Percentiles rank a stretch among this genome's conserved stretches.
phyloP scores from a whole-genome alignment of 2,113 vertebrate genomes.

The Percina caprodes region DNA sequence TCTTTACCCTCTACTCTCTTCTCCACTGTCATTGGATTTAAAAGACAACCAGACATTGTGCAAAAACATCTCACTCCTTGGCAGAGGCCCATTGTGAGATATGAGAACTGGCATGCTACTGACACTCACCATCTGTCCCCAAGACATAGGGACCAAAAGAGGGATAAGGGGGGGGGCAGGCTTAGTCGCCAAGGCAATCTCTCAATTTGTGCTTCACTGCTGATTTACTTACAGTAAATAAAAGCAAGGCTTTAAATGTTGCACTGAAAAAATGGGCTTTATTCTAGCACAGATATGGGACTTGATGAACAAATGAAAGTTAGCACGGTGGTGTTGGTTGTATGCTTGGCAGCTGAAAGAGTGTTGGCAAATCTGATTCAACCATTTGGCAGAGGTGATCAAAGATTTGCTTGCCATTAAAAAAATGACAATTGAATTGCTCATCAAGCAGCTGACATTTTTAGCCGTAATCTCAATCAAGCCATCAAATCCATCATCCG shows the following conservation, averaged over 20 bases:
- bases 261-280: not conserved
- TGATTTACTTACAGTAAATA: slow-evolving; percentile 42
- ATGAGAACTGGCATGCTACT: slow-evolving; percentile 62
- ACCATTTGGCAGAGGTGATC: not conserved
- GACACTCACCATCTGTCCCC: slow-evolving; percentile 69
- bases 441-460: not conserved
- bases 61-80: slow-evolving; percentile 48
- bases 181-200: slow-evolving; percentile 48
- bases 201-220: slow-evolving; percentile 44
- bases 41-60: slow-evolving; percentile 48
- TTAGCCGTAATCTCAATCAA: too few species aligned
- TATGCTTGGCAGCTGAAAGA: not conserved
- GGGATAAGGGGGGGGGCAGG: not conserved
- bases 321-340: not conserved
- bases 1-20: not conserved
- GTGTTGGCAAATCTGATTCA: slow-evolving; percentile 16
- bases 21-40: slow-evolving; percentile 52
- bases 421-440: not conserved
- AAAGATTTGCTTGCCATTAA: slow-evolving; percentile 10
- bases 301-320: slow-evolving; percentile 19
- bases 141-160: slow-evolving; percentile 42
- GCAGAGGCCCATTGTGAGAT: slow-evolving; percentile 44
- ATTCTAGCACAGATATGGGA: slow-evolving; percentile 4
- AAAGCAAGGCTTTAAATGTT: slow-evolving; percentile 44
- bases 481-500: too few species aligned